A percentile compares a stretch with the other conserved stretches of the same genome.
Evolutionary conservation across 2,113 vertebrate genomes (phyloP).

Genomic region (Pterophyllum scalare): DNA sequence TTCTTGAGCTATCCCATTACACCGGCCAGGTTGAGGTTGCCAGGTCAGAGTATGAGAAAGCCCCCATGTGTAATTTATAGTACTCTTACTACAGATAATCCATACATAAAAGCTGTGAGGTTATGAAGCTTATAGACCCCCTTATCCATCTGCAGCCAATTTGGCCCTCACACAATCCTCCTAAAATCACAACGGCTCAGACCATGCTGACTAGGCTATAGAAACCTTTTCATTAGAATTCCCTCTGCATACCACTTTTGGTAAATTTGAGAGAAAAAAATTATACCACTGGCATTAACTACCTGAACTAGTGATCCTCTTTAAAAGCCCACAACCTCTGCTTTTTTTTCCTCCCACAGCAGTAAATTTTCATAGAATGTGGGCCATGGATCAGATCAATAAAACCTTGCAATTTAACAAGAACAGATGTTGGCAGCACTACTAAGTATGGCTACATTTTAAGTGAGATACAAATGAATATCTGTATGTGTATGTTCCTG

Average conservation of each 20-base stretch:
- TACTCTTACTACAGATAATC: conserved; percentile 66
- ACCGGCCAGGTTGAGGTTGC: conserved; percentile 32
- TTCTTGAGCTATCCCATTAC: conserved; percentile 54
- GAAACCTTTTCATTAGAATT: conserved; percentile 71
- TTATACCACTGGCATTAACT: conserved; percentile 55
- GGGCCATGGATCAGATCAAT: conserved; percentile 67
- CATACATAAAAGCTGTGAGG: conserved; percentile 62
- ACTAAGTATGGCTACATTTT: conserved; percentile 47
- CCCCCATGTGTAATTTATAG: conserved; percentile 64
- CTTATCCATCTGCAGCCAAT: conserved; percentile 73
- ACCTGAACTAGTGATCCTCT: conserved; percentile 64
- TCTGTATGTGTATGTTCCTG: neutral
- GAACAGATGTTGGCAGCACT: conserved; percentile 72
- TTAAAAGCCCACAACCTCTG: conserved; percentile 40
- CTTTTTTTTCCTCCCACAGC: conserved; percentile 44
- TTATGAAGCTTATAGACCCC: conserved; percentile 53
- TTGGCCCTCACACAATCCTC: conserved; percentile 58
- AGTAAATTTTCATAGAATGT: conserved; percentile 71
- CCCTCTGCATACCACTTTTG: conserved; percentile 38
- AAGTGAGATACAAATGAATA: conserved; percentile 32
- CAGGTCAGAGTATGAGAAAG: conserved; percentile 63
- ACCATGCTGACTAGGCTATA: conserved; percentile 55
- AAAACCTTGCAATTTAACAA: conserved; percentile 76
- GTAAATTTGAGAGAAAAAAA: conserved; percentile 41
- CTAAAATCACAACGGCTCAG: conserved; percentile 68